These are phyloP conservation scores for Sericinus montela DNA, from an alignment of 2,888 invertebrate species.

Conservation along the genomic window DNA sequence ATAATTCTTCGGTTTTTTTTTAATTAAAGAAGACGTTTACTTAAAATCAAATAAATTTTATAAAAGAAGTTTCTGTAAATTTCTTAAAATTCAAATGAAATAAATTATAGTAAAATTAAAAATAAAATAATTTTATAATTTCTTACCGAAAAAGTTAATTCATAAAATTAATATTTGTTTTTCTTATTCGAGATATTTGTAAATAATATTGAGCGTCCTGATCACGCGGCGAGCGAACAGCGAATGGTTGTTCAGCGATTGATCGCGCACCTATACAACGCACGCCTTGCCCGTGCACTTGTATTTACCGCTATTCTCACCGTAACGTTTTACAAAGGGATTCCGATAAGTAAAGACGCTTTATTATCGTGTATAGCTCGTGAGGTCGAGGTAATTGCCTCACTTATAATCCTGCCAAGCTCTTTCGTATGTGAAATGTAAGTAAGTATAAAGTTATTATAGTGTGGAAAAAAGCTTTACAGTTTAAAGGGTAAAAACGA, in stretches of 20 bases:
- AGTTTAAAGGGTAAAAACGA: no score
- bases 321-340: slow-evolving; percentile 53
- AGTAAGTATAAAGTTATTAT: no score
- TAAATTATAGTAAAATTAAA: no score
- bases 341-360: slow-evolving; percentile 23
- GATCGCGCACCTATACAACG: slow-evolving; percentile 32
- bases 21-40: no score
- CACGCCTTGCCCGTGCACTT: slow-evolving; percentile 64
- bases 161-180: background rate
- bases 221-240: slow-evolving; percentile 29
- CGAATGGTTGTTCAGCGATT: slow-evolving; percentile 42
- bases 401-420: slow-evolving; percentile 5
- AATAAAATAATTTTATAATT: background rate
- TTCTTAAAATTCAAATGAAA: no score
- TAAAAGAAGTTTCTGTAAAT: no score
- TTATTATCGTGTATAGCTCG: slow-evolving; percentile 20
- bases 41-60: no score
- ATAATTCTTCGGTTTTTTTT: no score
- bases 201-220: slow-evolving; percentile 7
- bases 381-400: slow-evolving; percentile 17
- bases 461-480: no score
- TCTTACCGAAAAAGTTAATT: slow-evolving; percentile 3
- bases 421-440: background rate
- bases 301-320: slow-evolving; percentile 61
- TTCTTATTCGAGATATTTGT: background rate